These are phyloP conservation scores for Tetropium fuscum DNA, from an alignment of 2,888 invertebrate genomes.

Conservation along the genomic window DNA sequence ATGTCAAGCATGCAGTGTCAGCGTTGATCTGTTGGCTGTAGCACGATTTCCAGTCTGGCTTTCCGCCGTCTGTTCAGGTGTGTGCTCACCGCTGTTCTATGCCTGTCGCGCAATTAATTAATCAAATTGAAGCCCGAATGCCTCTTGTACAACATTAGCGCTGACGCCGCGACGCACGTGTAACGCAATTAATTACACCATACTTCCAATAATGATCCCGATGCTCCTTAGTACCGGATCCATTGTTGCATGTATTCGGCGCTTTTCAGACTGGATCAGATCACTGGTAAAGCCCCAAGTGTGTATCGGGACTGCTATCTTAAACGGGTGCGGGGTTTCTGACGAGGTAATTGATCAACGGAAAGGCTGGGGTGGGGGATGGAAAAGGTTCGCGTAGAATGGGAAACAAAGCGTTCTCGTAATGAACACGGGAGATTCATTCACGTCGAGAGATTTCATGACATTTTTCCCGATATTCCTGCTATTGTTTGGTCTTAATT, in stretches of 20 bases:
- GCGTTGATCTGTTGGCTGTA: no score
- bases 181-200: slow-evolving; percentile 24
- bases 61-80: slow-evolving; percentile 10
- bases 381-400: no score
- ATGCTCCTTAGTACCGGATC: slow-evolving; percentile 1
- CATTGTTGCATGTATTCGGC: neutral
- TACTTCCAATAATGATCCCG: slow-evolving; percentile 20
- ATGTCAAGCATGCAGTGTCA: no score
- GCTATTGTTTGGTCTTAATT: no score
- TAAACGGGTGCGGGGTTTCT: neutral
- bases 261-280: slow-evolving; percentile 1
- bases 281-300: neutral
- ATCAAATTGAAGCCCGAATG: slow-evolving; percentile 21
- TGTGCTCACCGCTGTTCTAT: neutral
- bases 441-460: no score
- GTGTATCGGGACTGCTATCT: neutral
- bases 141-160: slow-evolving; percentile 21
- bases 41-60: no score
- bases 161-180: slow-evolving; percentile 16
- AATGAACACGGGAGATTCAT: no score
- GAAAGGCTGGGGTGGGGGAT: no score
- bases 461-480: no score
- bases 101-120: slow-evolving; percentile 21
- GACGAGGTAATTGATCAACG: neutral
- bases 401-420: no score